Percentiles rank a stretch among this genome's conserved stretches.
Conservation (phyloP, 2,113 vertebrate genomes). For the Oreocharis arfaki region DNA sequence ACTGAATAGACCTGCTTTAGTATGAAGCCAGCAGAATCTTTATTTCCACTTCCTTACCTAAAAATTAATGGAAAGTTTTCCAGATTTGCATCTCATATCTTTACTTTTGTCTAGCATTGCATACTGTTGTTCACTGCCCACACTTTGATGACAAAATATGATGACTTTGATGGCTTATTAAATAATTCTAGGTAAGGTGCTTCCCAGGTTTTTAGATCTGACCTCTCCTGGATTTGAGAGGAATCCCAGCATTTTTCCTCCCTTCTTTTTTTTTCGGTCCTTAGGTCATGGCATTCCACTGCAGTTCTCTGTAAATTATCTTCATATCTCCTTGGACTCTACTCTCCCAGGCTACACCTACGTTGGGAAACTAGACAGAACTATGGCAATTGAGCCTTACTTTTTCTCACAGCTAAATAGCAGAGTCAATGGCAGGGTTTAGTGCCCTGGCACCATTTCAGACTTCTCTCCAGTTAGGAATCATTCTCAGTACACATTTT, state of each 20-base stretch:
- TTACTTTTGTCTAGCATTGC: background rate
- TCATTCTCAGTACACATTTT: background rate
- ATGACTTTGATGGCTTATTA: background rate
- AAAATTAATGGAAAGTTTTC: background rate
- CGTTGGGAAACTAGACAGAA: background rate
- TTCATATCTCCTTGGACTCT: slow-evolving; percentile 33
- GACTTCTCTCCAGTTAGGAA: background rate
- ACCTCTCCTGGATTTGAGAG: background rate
- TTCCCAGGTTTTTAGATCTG: background rate
- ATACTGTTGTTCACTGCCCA: background rate
- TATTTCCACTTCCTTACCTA: background rate
- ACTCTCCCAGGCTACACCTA: background rate
- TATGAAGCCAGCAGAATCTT: background rate
- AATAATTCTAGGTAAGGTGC: background rate
- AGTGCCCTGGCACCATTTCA: background rate
- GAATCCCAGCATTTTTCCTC: background rate
- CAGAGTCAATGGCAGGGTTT: background rate
- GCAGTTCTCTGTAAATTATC: background rate
- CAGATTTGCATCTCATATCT: background rate
- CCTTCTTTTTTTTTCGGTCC: background rate
- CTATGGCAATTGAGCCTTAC: background rate
- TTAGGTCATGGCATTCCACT: background rate
- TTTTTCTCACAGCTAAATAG: background rate
- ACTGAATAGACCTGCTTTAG: background rate
- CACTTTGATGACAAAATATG: background rate